Percentiles rank a stretch among this genome's conserved stretches.
Conservation (phyloP, 1,140 invertebrate genomes). For the Drosophila bipectinata region DNA sequence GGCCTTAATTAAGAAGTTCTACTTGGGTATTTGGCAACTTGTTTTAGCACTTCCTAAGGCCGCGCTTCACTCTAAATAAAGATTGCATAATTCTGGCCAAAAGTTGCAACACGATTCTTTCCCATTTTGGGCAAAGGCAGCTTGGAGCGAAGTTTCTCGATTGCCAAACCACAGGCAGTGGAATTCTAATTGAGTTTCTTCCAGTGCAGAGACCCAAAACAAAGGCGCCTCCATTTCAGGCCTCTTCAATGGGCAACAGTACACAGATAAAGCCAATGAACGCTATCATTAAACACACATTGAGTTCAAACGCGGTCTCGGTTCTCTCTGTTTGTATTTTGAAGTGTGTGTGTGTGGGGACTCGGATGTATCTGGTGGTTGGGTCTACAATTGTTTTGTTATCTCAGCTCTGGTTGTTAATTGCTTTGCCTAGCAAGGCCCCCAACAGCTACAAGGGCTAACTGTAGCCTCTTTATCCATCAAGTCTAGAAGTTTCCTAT, state of each 20-base stretch:
- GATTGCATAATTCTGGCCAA: slow-evolving; percentile 28
- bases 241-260: slow-evolving; percentile 13
- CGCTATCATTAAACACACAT: slow-evolving; percentile 52
- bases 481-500: not conserved
- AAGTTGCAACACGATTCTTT: slow-evolving; percentile 36
- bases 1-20: slow-evolving; percentile 36
- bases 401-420: slow-evolving; percentile 33
- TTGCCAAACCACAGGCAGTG: slow-evolving; percentile 13
- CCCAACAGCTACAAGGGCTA: no score
- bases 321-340: slow-evolving; percentile 8
- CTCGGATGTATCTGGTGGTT: not conserved
- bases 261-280: slow-evolving; percentile 61
- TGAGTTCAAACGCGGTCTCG: slow-evolving; percentile 7
- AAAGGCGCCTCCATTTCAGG: slow-evolving; percentile 8
- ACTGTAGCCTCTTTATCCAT: no score
- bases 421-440: slow-evolving; percentile 11
- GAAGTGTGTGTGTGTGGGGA: not conserved
- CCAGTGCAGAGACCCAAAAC: slow-evolving; percentile 33
- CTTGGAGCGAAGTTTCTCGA: slow-evolving; percentile 16
- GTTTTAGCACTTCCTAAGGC: slow-evolving; percentile 44
- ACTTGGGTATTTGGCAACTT: slow-evolving; percentile 36
- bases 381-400: slow-evolving; percentile 46
- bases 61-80: slow-evolving; percentile 24
- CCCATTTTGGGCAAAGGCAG: slow-evolving; percentile 8
- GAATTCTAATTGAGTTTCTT: slow-evolving; percentile 27